Conservation (phyloP, 2,797 vertebrate species). For the Mus minutoides region DNA sequence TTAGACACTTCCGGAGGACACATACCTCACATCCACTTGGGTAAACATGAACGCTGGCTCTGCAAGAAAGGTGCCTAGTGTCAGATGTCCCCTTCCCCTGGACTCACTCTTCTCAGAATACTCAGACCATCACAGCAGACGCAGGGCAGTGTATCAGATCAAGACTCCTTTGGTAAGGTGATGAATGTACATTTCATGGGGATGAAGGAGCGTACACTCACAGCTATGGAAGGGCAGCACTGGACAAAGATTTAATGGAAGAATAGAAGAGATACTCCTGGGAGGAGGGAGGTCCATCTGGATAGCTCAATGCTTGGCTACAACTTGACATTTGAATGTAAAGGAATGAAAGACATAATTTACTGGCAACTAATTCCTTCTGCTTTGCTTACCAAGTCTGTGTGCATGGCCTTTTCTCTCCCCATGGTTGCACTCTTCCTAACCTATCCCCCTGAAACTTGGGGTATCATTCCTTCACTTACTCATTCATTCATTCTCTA, state of each 20-base stretch:
- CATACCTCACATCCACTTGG: neutral
- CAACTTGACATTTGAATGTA: neutral
- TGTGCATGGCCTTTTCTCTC: neutral
- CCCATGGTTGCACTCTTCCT: neutral
- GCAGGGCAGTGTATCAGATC: neutral
- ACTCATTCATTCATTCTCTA: neutral
- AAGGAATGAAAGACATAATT: neutral
- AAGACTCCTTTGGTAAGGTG: neutral
- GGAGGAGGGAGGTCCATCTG: neutral
- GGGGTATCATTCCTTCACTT: no score
- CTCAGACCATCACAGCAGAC: neutral
- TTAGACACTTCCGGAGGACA: neutral
- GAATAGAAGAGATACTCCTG: neutral
- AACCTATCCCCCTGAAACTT: neutral
- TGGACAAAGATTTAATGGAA: neutral
- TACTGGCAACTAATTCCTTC: neutral
- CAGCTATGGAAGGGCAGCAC: neutral
- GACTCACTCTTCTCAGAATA: neutral
- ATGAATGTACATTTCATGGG: neutral
- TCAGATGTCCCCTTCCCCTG: neutral
- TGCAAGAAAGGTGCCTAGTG: neutral
- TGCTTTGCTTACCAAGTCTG: neutral
- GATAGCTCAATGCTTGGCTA: neutral
- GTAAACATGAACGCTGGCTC: neutral
- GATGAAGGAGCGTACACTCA: neutral